Evolutionary conservation across 2,797 vertebrate genomes (phyloP), one percentile per base, ranked within the genome.

Genomic region (Cynodonichthys magdalenae): DNA sequence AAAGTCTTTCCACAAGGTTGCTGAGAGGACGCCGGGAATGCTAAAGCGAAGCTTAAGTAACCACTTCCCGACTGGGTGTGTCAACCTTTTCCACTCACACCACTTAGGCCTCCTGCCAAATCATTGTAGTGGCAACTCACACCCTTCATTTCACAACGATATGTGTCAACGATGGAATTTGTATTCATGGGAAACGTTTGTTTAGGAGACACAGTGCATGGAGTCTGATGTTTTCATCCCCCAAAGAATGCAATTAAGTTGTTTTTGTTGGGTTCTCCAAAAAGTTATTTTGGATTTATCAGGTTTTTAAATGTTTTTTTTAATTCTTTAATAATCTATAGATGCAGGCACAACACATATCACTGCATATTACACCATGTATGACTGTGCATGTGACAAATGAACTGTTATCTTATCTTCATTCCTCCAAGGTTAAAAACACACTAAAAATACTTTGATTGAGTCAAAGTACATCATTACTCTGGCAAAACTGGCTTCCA

Each of bases 1-100:
- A 90, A 90, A 92, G 86, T 75, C 74, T 80, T 65, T 82, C 75
- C 80, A 61, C 69, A 75, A 79, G 73, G 84, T 89, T 90, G 72
- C 83, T 74, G 80, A 87, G 74, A 81, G 80, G 82, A 90, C 63
- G 59, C 71, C 59, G 79, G 77, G 87, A 88, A 89, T 72, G 86
- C 75, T 83, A 60, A 82, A 88, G 83, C 82, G 73, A 74, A 85
- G 77, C 75, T 83, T 83, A 81, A 90, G 87, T 82, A 88, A 88
- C 85, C 90, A 90, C 87, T 89, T 90, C 88, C 87, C 79, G 86
- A 80, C 80, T 85, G 89, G 90, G 89, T 81, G 89, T 90, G 89
- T 87, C 85, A 53, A 56, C 77, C 81, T 78, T 80, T 81, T 78
- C 75, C 61, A 74, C 87, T 86, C 79, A 66, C 79, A 75, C 78